Conservation (phyloP, 2,113 vertebrate species). For the Asarcornis scutulata region DNA sequence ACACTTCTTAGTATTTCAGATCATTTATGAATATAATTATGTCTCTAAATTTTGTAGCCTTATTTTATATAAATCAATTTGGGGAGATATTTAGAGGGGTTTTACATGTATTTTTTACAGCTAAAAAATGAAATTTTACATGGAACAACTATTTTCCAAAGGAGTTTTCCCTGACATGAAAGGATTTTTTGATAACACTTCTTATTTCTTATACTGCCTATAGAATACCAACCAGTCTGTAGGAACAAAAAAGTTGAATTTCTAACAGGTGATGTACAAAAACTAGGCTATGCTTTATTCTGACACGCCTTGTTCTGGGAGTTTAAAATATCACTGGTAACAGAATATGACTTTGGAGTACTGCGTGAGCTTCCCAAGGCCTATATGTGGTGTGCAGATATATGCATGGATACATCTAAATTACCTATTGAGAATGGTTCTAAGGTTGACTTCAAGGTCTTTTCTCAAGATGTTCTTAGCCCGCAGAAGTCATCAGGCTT, state of each 20-base stretch:
- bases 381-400: not conserved
- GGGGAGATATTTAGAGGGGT: not conserved
- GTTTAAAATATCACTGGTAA: not conserved
- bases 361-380: not conserved
- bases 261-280: not conserved
- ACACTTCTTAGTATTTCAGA: not conserved
- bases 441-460: not conserved
- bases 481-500: not conserved
- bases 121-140: not conserved
- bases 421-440: not conserved
- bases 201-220: not conserved
- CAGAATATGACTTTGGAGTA: not conserved
- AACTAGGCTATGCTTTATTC: not conserved
- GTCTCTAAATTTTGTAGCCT: not conserved
- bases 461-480: not conserved
- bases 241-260: not conserved
- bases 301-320: not conserved
- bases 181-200: not conserved
- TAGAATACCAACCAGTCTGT: not conserved
- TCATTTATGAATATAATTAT: not conserved
- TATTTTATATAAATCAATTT: not conserved
- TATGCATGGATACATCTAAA: fast-evolving
- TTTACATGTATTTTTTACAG: not conserved
- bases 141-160: not conserved
- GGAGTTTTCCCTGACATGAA: not conserved